Evolutionary conservation across 2,888 invertebrate genomes (phyloP), one percentile per base, ranked within the genome.

Genomic region (Sesia bembeciformis): DNA sequence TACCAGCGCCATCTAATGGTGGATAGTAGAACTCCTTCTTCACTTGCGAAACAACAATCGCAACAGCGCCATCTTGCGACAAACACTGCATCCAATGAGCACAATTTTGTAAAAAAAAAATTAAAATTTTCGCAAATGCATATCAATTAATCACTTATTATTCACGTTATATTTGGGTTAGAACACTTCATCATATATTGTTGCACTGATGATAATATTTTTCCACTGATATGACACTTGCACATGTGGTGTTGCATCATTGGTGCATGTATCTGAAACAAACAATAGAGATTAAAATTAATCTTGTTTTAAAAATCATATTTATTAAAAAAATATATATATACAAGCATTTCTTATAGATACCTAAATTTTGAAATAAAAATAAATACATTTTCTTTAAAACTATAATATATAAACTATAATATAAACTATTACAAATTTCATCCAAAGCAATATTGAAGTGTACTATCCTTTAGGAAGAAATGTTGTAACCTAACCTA

Each of bases 1-100:
- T 76, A 89, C 88, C 83, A 76, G 64, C 67, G 79, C 77, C 75
- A 79, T 64, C 88, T 85, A 72, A 72, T 65, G 78, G 65, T 59
- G 66, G 72, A 64, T 75, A 74, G 84, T 72, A 23, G 63, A 75
- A 82, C 67, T 62, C 71, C 60, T 59, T 64, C 61, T 66, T 66
- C 76, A 69, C 75, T 78, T 80, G 68, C 59, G 55, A 64, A 75
- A 68, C 81, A 74, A 79, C 67, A 73, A 77, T 72, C 65, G 74
- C 61, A 76, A 72, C 76, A 81, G 70, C 81, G 84, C 81, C 82
- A 85, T 83, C 86, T 86, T 72, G 72, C 60, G 67, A 68, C 67
- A 63, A 81, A 71, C 89, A 88, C 89, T 88, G 88, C 88, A 89
- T 89, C 88, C 88, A 86, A 82, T 74, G 69, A 68, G 70, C 81